These are phyloP conservation scores for Struthidea cinerea DNA, from an alignment of 2,113 vertebrate species.

Conservation along the genomic window DNA sequence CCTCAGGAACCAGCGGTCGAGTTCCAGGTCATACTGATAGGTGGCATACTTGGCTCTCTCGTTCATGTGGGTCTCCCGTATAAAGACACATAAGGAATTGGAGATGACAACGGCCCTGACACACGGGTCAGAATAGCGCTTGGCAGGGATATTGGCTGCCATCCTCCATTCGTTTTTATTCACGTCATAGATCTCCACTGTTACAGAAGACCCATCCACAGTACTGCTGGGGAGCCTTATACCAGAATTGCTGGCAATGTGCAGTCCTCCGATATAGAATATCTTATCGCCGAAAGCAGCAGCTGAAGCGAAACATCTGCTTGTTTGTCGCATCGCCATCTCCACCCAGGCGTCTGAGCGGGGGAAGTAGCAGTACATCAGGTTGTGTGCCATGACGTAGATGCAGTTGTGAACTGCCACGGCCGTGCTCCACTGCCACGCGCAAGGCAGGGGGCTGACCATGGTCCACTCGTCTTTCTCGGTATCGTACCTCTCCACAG, in stretches of 20 bases:
- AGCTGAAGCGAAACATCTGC: slow-evolving; percentile 92
- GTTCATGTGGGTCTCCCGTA: slow-evolving; percentile 92
- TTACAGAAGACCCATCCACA: slow-evolving; percentile 88
- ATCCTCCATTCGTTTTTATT: slow-evolving; percentile 93
- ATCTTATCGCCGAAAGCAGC: slow-evolving; percentile 91
- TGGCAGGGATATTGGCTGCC: slow-evolving; percentile 92
- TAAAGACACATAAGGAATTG: slow-evolving; percentile 89
- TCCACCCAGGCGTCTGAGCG: slow-evolving; percentile 92
- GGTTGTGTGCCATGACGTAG: slow-evolving; percentile 91
- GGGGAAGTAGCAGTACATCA: slow-evolving; percentile 97
- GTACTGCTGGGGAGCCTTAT: slow-evolving; percentile 85
- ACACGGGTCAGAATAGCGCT: slow-evolving; percentile 90
- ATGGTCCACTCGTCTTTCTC: slow-evolving; percentile 95
- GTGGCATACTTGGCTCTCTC: slow-evolving; percentile 94
- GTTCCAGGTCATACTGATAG: slow-evolving; percentile 89
- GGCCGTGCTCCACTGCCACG: slow-evolving; percentile 92
- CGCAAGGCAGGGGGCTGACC: slow-evolving; percentile 89
- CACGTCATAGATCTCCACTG: slow-evolving; percentile 93
- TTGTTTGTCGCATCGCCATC: slow-evolving; percentile 91
- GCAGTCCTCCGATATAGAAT: slow-evolving; percentile 94
- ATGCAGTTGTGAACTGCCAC: slow-evolving; percentile 90
- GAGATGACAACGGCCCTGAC: slow-evolving; percentile 91
- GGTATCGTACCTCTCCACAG: slow-evolving; percentile 92
- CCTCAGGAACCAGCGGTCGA: slow-evolving; percentile 89
- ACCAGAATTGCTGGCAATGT: slow-evolving; percentile 90